Conservation (phyloP, 1,140 invertebrate genomes). For the Euglossa dilemma region DNA sequence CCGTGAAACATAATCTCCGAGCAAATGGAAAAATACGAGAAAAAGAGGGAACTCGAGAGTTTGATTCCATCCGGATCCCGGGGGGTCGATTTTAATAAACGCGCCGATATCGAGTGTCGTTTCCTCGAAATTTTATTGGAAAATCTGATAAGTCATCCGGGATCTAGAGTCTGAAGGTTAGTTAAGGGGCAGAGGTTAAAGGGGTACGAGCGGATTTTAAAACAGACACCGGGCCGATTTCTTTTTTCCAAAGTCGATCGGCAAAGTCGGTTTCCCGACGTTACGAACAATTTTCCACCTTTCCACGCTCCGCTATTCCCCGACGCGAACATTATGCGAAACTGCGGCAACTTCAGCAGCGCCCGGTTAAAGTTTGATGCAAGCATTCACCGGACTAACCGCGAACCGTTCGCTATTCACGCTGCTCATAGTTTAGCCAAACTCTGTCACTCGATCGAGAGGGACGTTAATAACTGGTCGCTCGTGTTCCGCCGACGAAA, state of each 20-base stretch:
- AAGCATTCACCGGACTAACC: conserved; percentile 39
- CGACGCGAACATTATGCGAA: conserved; percentile 13
- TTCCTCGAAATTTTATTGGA: too few species aligned
- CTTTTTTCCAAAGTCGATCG: not conserved
- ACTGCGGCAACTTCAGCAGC: conserved; percentile 5
- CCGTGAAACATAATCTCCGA: too few species aligned
- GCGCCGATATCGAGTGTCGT: too few species aligned
- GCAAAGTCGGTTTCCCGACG: not conserved
- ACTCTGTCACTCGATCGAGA: conserved; percentile 18
- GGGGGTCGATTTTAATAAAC: too few species aligned
- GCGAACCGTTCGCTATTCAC: conserved; percentile 36
- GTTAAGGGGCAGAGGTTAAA: too few species aligned
- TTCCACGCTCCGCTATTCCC: not conserved
- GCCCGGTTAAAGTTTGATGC: conserved; percentile 36
- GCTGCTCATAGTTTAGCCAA: conserved; percentile 37
- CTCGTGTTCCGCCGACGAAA: not conserved
- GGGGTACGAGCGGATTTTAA: not conserved
- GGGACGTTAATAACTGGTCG: conserved; percentile 21
- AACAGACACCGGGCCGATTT: not conserved
- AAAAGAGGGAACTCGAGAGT: too few species aligned
- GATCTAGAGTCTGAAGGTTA: too few species aligned
- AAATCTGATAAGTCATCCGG: too few species aligned
- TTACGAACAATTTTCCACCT: conserved; percentile 9
- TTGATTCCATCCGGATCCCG: too few species aligned
- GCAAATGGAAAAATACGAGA: too few species aligned